A percentile compares a stretch with the other conserved stretches of the same genome.
phyloP scores from a whole-genome alignment of 2,113 vertebrate species.

The Pangasianodon gigas region DNA sequence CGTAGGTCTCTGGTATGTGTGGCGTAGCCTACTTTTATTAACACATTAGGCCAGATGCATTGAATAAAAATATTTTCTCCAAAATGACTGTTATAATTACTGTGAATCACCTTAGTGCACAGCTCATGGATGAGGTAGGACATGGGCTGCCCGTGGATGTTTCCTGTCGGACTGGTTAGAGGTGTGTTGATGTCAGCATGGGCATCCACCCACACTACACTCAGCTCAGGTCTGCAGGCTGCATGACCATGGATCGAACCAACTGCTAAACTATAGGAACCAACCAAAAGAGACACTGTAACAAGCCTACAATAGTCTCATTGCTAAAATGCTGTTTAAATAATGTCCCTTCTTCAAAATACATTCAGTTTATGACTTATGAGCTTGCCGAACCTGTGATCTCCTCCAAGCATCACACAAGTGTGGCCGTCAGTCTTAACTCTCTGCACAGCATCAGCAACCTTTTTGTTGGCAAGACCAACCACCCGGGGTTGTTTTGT shows the following conservation, averaged over 20 bases:
- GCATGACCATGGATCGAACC: conserved; percentile 76
- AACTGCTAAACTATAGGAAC: conserved; percentile 70
- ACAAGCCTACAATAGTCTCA: not conserved
- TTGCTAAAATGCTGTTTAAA: not conserved
- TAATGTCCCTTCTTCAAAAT: not conserved
- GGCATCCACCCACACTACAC: conserved; percentile 78
- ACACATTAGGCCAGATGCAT: not conserved
- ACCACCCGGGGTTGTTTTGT: conserved; percentile 63
- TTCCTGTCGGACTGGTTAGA: conserved; percentile 69
- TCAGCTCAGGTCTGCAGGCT: conserved; percentile 57
- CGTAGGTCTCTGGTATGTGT: not conserved
- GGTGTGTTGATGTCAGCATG: conserved; percentile 80
- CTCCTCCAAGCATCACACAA: conserved; percentile 73
- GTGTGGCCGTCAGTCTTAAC: conserved; percentile 70
- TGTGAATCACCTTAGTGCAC: conserved; percentile 35
- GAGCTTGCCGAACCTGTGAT: conserved; percentile 71
- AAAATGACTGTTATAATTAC: not conserved
- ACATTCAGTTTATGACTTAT: not conserved
- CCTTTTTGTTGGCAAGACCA: conserved; percentile 67
- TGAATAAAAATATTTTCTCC: not conserved
- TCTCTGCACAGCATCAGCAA: conserved; percentile 61
- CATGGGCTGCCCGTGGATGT: conserved; percentile 76
- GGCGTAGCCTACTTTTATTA: not conserved
- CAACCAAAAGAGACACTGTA: not conserved
- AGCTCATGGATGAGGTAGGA: conserved; percentile 74